These are phyloP conservation scores for Eonycteris spelaea DNA, from an alignment of 2,113 vertebrate genomes.

Conservation along the genomic window DNA sequence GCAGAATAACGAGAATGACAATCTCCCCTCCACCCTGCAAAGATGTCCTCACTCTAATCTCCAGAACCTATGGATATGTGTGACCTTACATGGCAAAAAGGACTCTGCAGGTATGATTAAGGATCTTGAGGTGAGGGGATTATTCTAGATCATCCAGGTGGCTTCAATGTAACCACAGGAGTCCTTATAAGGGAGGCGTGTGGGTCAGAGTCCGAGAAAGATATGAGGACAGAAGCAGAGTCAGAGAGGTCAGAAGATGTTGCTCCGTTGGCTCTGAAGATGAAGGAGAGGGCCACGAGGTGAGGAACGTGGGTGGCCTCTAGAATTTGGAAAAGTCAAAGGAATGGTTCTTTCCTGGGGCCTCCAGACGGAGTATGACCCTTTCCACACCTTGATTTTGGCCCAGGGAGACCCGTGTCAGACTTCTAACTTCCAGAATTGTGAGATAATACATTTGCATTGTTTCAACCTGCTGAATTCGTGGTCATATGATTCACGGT, in stretches of 20 bases:
- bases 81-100: neutral
- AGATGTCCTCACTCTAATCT: neutral
- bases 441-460: rapidly evolving
- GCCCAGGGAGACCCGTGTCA: rapidly evolving
- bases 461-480: rapidly evolving
- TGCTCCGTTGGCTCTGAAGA: rapidly evolving
- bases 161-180: neutral
- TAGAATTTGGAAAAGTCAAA: neutral
- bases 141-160: rapidly evolving
- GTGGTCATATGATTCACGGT: rapidly evolving
- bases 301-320: no score
- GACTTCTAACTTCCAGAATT: rapidly evolving
- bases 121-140: neutral
- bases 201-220: neutral
- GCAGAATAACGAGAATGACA: neutral
- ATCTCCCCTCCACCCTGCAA: no score
- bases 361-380: rapidly evolving
- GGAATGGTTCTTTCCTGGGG: rapidly evolving
- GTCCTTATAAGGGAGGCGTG: neutral
- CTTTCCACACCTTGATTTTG: rapidly evolving
- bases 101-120: neutral
- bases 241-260: rapidly evolving
- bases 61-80: rapidly evolving
- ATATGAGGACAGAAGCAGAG: neutral
- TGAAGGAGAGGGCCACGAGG: neutral